These are phyloP conservation scores for Myzus persicae DNA, from an alignment of 1,140 invertebrate species.

Conservation along the genomic window DNA sequence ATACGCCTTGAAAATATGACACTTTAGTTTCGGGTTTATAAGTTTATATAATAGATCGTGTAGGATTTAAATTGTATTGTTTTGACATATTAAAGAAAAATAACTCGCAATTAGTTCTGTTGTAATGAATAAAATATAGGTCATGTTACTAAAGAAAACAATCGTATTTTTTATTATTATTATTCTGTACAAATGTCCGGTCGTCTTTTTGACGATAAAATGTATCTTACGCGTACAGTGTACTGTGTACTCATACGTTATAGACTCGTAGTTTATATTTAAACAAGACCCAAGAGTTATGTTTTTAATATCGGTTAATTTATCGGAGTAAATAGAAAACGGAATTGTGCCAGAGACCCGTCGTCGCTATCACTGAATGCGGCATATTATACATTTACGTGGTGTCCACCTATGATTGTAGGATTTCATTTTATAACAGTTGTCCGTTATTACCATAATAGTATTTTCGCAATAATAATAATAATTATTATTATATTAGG, in stretches of 20 bases:
- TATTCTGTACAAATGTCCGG: background rate
- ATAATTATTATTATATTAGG: background rate
- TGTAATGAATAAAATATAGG: constrained; percentile 31
- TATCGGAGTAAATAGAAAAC: constrained; percentile 6
- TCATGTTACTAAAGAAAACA: constrained; percentile 13
- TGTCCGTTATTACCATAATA: background rate
- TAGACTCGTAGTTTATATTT: background rate
- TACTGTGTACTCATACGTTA: background rate
- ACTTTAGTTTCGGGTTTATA: background rate
- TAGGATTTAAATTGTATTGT: constrained; percentile 23
- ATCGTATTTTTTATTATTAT: background rate
- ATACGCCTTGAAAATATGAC: background rate
- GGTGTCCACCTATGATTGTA: background rate
- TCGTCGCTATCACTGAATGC: background rate
- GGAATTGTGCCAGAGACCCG: background rate
- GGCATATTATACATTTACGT: background rate
- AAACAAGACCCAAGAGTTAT: background rate
- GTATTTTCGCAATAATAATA: background rate
- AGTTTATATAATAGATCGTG: background rate
- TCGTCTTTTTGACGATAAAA: background rate
- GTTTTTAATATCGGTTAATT: background rate
- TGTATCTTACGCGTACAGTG: background rate
- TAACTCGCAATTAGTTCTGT: background rate
- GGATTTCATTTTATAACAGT: background rate
- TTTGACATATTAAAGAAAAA: constrained; percentile 19